Evolutionary conservation across 1,140 invertebrate genomes (phyloP), one percentile per base, ranked within the genome.

Genomic region (Himalopsyche phryganea): DNA sequence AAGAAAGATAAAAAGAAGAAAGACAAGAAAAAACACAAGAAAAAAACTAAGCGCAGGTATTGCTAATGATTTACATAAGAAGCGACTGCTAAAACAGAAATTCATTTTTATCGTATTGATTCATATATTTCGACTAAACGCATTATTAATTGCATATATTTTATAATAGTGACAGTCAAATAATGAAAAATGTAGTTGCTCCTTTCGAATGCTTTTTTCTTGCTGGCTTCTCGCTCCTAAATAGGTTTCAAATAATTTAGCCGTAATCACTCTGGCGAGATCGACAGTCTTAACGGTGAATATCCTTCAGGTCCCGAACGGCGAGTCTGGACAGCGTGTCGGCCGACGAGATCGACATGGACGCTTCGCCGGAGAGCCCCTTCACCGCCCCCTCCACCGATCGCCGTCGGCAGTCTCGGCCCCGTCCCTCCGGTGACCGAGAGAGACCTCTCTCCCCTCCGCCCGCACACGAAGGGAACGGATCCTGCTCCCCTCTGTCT

Each of bases 1-100:
- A 66, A 69, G 18, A 85, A 87, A 48, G 88, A 89, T 63, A 88
- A 88, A 56, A 83, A 84, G 60, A 86, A 80, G 66, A 78, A 80
- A 76, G 69, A 77, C 66, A 74, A 83, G 69, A 88, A 87, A 70
- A 88, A 88, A 71, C 84, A 84, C 9, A 88, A 88, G 66, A 82
- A 83, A 58, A 83, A 84, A 66, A 76, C 78, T 1, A 85, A 85
- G 63, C 81, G 38, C 23, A 28, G 23, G 23, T 28, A 40, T n/a
- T n/a, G n/a, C n/a, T n/a, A n/a, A n/a, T n/a, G n/a, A n/a, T n/a
- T n/a, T n/a, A n/a, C n/a, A n/a, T n/a, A n/a, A n/a, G n/a, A n/a
- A n/a, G n/a, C n/a, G n/a, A n/a, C n/a, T n/a, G n/a, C n/a, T n/a
- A n/a, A n/a, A n/a, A n/a, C n/a, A n/a, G n/a, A n/a, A n/a, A n/a